A percentile compares a stretch with the other conserved stretches of the same genome.
These are phyloP conservation scores for Gryon sp. DNA, from an alignment of 1,140 invertebrate species.

Conservation along the genomic window DNA sequence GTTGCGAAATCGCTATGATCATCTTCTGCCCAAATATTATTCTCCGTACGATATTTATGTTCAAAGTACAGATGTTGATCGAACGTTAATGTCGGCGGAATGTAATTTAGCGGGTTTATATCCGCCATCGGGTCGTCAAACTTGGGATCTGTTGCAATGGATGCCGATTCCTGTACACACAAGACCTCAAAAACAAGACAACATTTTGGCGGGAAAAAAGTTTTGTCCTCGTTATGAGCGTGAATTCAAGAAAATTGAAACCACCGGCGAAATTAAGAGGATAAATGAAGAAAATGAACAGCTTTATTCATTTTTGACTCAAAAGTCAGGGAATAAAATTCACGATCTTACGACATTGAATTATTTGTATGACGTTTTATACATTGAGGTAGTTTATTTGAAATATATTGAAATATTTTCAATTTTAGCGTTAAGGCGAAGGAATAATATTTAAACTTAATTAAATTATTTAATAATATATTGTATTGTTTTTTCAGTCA, in stretches of 20 bases:
- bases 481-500: conserved; percentile 69
- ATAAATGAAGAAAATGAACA: conserved; percentile 82
- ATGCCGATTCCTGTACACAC: conserved; percentile 95
- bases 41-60: conserved; percentile 84
- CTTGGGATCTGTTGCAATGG: conserved; percentile 89
- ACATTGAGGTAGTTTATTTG: conserved; percentile 82
- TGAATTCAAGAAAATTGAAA: conserved; percentile 80
- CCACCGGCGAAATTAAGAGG: conserved; percentile 81
- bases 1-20: conserved; percentile 85
- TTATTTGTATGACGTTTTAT: conserved; percentile 84
- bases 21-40: conserved; percentile 80
- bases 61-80: conserved; percentile 90
- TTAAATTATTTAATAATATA: no score
- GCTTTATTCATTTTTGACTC: conserved; percentile 83
- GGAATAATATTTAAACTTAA: no score
- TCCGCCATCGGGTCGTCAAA: conserved; percentile 81
- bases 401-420: no score
- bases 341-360: conserved; percentile 79
- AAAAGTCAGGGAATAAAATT: conserved; percentile 82
- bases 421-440: background rate
- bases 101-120: conserved; percentile 90
- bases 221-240: conserved; percentile 84
- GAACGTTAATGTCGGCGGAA: conserved; percentile 94
- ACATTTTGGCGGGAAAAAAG: conserved; percentile 83
- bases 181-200: conserved; percentile 83